Conservation (phyloP, 2,113 vertebrate genomes). For the Neolamprologus brichardi region DNA sequence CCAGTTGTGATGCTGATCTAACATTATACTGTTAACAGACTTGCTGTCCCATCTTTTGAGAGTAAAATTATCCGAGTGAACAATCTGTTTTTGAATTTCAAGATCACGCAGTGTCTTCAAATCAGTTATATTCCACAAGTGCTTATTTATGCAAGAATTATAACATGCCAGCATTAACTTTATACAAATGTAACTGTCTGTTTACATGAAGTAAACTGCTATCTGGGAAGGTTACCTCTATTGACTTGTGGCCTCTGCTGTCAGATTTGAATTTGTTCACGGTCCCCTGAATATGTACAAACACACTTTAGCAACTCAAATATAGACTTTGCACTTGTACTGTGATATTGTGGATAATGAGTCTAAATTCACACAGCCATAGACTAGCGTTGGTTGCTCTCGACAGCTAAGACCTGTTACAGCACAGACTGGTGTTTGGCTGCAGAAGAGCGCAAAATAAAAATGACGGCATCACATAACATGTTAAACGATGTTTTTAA, state of each 20-base stretch:
- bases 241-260: background rate
- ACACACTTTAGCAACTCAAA: background rate
- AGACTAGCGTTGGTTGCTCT: background rate
- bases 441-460: background rate
- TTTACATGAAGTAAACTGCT: background rate
- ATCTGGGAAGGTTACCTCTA: background rate
- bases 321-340: background rate
- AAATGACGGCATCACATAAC: background rate
- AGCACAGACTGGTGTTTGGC: background rate
- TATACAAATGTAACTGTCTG: background rate
- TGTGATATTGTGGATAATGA: background rate
- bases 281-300: background rate
- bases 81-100: background rate
- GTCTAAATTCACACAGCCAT: background rate
- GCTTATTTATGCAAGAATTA: background rate
- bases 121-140: background rate
- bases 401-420: background rate
- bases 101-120: background rate
- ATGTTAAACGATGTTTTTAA: background rate
- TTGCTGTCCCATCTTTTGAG: background rate
- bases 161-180: background rate
- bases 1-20: background rate
- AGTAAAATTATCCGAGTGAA: background rate
- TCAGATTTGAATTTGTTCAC: background rate
- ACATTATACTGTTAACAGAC: background rate